Evolutionary conservation across 2,797 vertebrate species (phyloP), one percentile per base, ranked within the genome.

Genomic region (Adrianichthys oophorus): DNA sequence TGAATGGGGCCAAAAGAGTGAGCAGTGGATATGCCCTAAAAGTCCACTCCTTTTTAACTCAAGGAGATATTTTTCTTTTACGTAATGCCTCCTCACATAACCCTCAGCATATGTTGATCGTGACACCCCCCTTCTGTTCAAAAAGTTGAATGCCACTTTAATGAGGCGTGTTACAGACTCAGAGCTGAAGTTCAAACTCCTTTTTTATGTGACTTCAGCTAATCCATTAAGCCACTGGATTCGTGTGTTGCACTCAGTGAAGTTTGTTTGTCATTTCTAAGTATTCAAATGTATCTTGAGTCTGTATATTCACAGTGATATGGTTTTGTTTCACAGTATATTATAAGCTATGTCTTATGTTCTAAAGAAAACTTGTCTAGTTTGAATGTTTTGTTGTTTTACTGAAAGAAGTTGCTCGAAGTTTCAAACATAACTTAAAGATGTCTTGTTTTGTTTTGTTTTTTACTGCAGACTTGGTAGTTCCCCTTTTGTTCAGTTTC

Each of bases 71-170:
- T 8, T 75, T 72, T 53, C 55, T 65, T 56, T 72, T 70, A 60
- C 10, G 32, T 55, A 72, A 73, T 57, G 29, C 14, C n/a, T 59
- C 46, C 50, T 43, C 32, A 32, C 7, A 52, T 62, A 66, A 68
- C 46, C 18, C 48, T 14, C 53, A 52, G 43, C 26, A 43, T 66
- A 43, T 63, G 66, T 60, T 61, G 57, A 51, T n/a, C 45, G 42
- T 55, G 56, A 70, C 70, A 65, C 72, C 68, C 82, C 58, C 53
- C 85, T 82, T 48, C 74, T 88, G 87, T 69, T 65, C 45, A 83
- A 61, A 48, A 49, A 21, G 56, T 56, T 72, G 70, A 76, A 73
- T 46, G 55, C 23, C 37, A 62, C 47, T 7, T 44, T 46, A 42
- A 45, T 15, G 7, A 42, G 68, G 63, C 50, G 13, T 66, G 59